Evolutionary conservation across 2,797 vertebrate genomes (phyloP), one percentile per base, ranked within the genome.

Genomic region (Eremophila alpestris): DNA sequence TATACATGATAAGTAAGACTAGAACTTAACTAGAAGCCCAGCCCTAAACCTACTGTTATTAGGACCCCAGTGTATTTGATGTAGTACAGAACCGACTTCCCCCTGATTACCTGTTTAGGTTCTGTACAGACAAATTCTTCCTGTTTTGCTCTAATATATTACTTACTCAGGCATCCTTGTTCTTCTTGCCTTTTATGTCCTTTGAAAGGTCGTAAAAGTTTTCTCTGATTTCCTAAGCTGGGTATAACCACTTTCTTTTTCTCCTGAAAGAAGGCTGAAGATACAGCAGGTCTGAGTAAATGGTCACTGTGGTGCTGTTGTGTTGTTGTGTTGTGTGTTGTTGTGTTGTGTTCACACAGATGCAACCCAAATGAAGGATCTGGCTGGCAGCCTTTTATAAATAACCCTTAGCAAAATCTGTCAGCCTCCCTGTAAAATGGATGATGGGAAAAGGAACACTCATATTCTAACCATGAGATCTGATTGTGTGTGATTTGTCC

Each of bases 61-160:
- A 48, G 22, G 16, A 70, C 6, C 12, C 11, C 10, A 19, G 3
- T 13, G 15, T 22, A 43, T 60, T 40, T 27, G 22, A 16, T 10
- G 7, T 26, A 70, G 26, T 9, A 13, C 22, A 62, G 74, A 85
- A 76, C 5, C 0, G 0, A 16, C 11, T 58, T 58, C 16, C 18
- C 6, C 8, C 4, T 48, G 8, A 45, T 62, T 54, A n/a, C 38
- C 5, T 24, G 11, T 51, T 73, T 70, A 83, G 8, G 3, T 62
- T 87, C 58, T 51, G 30, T 51, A 45, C 7, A 56, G 74, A 77
- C 40, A 60, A 77, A 29, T 20, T 20, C 16, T 54, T 76, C 43
- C 24, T 19, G 16, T 69, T 88, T 84, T 62, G 36, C 16, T 79
- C 15, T 68, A 60, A 43, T 30, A 16, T 4, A 20, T 24, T 41